Base-by-base conservation (phyloP, 2,888 invertebrate genomes). In the Cerastis leucographa region DNA sequence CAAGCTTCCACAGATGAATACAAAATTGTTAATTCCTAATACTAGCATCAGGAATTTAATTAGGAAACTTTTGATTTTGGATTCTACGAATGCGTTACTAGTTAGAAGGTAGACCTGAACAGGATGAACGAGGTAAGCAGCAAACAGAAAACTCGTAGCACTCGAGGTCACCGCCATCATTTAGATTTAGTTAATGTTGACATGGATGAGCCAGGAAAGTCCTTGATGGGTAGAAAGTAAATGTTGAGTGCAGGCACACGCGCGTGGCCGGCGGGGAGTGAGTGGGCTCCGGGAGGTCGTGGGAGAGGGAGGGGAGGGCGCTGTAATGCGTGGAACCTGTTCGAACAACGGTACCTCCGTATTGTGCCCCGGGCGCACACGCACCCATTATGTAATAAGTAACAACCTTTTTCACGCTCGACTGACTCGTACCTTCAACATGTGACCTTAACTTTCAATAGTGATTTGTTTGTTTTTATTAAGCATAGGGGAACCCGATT, bases 161-260 rank as follows among this genome's bases (percentile, higher is more conserved):
- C 14, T n/a, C 19, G 62, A 71, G 51, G 80, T 80, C 68, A 69
- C 22, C 59, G 51, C 74, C 85, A 74, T 71, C 25, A 61, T 61
- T 68, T 76, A 44, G 19, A 67, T 62, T 66, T 67, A 86, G 46
- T 78, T 67, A 80, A 80, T 86, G 74, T 81, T 82, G 78, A 82
- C 73, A 87, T 86, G 88, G 88, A 86, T 85, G 88, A 88, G 90
- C 91, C 92, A 91, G 94, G 91, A 94, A 94, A 92, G 94, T 96
- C 96, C 96, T 96, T 95, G 95, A 93, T 94, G 92, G 91, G 93
- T 96, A 96, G 96, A 96, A 96, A 96, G 96, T 96, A 96, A 96
- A 95, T 94, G 94, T 92, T 91, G 91, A 91, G 92, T 92, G 91
- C 91, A 90, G 91, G 91, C 89, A 87, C 90, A 91, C 91, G 92